Base-by-base conservation (phyloP, 30 jellyfish, hydroid and myxozoan genomes). In the Chrysaora quinquecirrha region DNA sequence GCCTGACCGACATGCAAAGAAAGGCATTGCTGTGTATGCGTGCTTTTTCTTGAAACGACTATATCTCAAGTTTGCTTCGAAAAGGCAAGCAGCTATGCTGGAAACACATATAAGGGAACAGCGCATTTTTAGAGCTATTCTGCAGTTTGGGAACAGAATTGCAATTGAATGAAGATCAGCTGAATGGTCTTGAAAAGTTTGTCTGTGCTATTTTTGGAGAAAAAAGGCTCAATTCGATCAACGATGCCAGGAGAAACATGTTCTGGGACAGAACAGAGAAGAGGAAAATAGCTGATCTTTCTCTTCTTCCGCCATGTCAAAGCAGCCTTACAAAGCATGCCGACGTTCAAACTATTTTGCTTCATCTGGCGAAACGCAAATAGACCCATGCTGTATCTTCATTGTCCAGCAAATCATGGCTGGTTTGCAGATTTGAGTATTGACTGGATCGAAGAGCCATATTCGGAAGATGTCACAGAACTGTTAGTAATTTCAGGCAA, bases 31-130 rank as follows among this genome's bases (percentile, higher is more conserved):
- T 29, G 7, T 61, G 52, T 7, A 64, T 64, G 50, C 76, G 23
- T 58, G 76, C 76, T 2, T 64, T 64, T 64, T 64, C 76, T 2
- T 61, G 54, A 2, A 64, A 82, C 34, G 86, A 82, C 92, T 82
- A 66, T 82, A 70, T 82, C 28, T 82, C 92, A 48, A 43, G 85
- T 48, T 47, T 71, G 54, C 92, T 82, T 68, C 76, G 77, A 34
- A 82, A 82, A 82, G 77, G 92, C 78, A 82, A 82, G 65, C 86
- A 82, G 28, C 78, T 52, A 64, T 79, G 92, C 85, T 82, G 78
- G 92, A 52, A 54, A 4, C 78, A 67, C 86, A 31, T 66, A 54
- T 50, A 66, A 68, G 85, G 69, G 47, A 68, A 56, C 52, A 76
- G 69, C 10, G 10, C 32, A 52, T 68, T 70, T 82, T 78, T 82